phyloP scores from a whole-genome alignment of 1,140 invertebrate genomes.

The Drosophila mayri region DNA sequence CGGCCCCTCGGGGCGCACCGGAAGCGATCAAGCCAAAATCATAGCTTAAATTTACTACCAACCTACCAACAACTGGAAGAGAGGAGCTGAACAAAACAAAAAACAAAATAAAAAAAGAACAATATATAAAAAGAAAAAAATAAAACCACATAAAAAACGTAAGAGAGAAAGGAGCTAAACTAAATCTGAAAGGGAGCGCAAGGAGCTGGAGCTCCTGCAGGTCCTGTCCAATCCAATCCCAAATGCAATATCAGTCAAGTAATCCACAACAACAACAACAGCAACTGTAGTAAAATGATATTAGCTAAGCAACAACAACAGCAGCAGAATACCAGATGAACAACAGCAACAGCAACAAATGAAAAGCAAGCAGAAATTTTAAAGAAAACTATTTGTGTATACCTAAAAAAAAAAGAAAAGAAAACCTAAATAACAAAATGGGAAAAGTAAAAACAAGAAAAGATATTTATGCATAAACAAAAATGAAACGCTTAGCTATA shows the following conservation, averaged over 20 bases:
- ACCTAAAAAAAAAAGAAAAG: conserved; percentile 47
- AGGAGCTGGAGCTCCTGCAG: conserved; percentile 3
- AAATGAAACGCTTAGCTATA: conserved; percentile 78
- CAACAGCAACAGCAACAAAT: conserved; percentile 35
- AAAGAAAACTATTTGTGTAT: conserved; percentile 81
- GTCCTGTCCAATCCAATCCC: conserved; percentile 33
- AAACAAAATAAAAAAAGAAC: background rate
- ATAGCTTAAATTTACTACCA: conserved; percentile 78
- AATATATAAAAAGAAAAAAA: background rate
- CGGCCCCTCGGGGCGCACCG: conserved; percentile 18
- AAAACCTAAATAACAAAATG: conserved; percentile 56
- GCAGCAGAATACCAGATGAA: conserved; percentile 23
- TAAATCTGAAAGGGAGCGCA: conserved; percentile 10
- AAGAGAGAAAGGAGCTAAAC: conserved; percentile 1
- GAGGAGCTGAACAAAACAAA: conserved; percentile 6
- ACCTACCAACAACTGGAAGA: conserved; percentile 44
- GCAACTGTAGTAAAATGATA: conserved; percentile 58
- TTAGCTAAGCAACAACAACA: conserved; percentile 66
- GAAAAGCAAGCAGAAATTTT: conserved; percentile 47
- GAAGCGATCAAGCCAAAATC: conserved; percentile 78
- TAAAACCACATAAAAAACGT: conserved; percentile 2
- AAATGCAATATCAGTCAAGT: conserved; percentile 77
- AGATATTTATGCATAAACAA: conserved; percentile 82
- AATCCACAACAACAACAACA: conserved; percentile 52
- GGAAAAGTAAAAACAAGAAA: conserved; percentile 48